These are phyloP conservation scores for Xestoiulus laeticollis DNA, from an alignment of 2,888 invertebrate species.

Conservation along the genomic window DNA sequence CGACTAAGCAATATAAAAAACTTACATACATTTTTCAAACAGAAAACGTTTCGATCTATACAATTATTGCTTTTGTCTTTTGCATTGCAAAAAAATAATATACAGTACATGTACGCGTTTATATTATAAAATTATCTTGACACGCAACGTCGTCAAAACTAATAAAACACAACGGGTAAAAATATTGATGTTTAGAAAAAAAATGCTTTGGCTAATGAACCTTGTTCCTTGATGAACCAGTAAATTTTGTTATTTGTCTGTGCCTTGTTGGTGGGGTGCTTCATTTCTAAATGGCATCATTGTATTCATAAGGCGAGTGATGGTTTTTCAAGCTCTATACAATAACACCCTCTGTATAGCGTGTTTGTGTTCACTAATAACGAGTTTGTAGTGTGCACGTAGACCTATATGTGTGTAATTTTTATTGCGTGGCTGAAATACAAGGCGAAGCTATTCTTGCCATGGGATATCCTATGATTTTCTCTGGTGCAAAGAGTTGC, in stretches of 20 bases:
- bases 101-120: too few relatives aligned
- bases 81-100: too few relatives aligned
- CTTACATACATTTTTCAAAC: too few relatives aligned
- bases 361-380: constrained; percentile 23
- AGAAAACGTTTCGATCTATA: too few relatives aligned
- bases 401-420: background rate
- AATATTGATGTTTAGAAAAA: background rate
- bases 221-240: background rate
- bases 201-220: background rate
- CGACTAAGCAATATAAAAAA: too few relatives aligned
- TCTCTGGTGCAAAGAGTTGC: background rate
- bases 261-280: background rate
- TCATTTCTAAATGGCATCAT: background rate
- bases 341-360: background rate
- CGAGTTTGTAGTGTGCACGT: background rate
- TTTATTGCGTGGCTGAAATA: background rate
- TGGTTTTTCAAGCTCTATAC: background rate
- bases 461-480: background rate
- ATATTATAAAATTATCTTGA: too few relatives aligned
- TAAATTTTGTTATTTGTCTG: background rate
- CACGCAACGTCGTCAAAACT: background rate
- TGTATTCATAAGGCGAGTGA: background rate
- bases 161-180: background rate
- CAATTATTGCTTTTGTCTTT: too few relatives aligned
- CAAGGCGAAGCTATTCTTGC: background rate